phyloP scores from a whole-genome alignment of 2,888 invertebrate genomes.

The Athalia rosae region DNA sequence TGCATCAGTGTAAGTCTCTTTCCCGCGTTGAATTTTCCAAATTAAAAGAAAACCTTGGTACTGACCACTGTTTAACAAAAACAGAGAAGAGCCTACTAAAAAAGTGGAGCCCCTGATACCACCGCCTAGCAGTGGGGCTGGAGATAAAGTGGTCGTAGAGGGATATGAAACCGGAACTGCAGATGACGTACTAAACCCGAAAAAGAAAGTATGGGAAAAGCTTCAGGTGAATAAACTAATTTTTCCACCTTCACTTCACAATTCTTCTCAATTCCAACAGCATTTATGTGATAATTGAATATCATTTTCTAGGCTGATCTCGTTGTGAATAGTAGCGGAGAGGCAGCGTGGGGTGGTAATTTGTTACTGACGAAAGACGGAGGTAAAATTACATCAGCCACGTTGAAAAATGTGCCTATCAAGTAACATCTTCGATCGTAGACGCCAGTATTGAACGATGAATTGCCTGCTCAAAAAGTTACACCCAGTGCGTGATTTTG shows the following conservation, averaged over 20 bases:
- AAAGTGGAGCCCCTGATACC: constrained; percentile 91
- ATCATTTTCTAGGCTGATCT: constrained; percentile 77
- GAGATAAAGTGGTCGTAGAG: constrained; percentile 89
- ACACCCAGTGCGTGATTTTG: not conserved
- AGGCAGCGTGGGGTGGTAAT: constrained; percentile 92
- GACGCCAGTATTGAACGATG: not conserved
- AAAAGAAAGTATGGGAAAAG: constrained; percentile 97
- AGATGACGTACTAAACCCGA: constrained; percentile 93
- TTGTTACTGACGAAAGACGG: constrained; percentile 84
- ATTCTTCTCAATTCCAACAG: constrained; percentile 4
- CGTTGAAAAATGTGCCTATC: constrained; percentile 88
- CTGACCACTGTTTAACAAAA: constrained; percentile 47
- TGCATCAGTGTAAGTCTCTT: constrained; percentile 81
- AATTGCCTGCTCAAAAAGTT: not conserved
- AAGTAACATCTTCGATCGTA: constrained; percentile 76
- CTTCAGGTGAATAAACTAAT: constrained; percentile 77
- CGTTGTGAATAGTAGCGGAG: constrained; percentile 81
- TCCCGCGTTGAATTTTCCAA: constrained; percentile 10
- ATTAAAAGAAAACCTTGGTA: not conserved
- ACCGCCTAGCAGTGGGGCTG: constrained; percentile 84
- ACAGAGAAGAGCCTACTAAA: constrained; percentile 81
- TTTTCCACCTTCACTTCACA: constrained; percentile 18
- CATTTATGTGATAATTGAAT: constrained; percentile 41
- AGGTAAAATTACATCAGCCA: constrained; percentile 83
- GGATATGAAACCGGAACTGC: constrained; percentile 86